phyloP scores from a whole-genome alignment of 2,113 vertebrate genomes.

The Vireo altiloquus region DNA sequence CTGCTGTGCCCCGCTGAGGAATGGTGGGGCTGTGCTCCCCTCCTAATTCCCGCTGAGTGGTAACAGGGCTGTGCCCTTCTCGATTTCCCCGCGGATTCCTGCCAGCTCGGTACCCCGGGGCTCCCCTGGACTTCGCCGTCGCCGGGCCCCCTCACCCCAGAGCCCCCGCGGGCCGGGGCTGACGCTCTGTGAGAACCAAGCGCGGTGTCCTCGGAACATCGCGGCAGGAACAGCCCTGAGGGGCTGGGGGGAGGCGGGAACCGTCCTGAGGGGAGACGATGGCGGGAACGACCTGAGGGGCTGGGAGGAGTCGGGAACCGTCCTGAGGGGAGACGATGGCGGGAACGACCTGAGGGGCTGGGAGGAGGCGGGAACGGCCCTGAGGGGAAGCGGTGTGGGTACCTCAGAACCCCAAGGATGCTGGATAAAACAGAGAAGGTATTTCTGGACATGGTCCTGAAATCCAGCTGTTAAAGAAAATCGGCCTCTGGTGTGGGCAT shows the following conservation, averaged over 20 bases:
- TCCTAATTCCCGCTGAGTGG: not conserved
- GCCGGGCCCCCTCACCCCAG: constrained; percentile 64
- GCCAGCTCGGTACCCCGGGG: not conserved
- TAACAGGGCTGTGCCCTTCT: no score
- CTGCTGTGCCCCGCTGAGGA: not conserved
- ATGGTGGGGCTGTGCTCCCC: not conserved
- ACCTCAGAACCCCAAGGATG: not conserved
- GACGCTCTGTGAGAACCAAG: constrained; percentile 77
- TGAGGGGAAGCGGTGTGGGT: rapidly evolving
- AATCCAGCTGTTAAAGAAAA: not conserved
- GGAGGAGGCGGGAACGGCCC: rapidly evolving
- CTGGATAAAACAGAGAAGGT: not conserved
- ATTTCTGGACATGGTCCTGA: not conserved
- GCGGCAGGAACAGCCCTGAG: not conserved
- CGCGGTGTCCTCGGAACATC: constrained; percentile 67
- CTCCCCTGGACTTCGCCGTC: no score
- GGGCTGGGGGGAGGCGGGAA: no score
- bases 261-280: no score
- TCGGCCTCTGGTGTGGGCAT: not conserved
- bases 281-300: not conserved
- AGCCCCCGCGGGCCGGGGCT: constrained; percentile 14
- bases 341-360: not conserved
- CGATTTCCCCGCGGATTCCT: not conserved
- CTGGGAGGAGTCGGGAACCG: rapidly evolving
- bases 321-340: not conserved